Evolutionary conservation across 2,888 invertebrate genomes (phyloP), one percentile per base, ranked within the genome.

Genomic region (Monoplex corrugatus): DNA sequence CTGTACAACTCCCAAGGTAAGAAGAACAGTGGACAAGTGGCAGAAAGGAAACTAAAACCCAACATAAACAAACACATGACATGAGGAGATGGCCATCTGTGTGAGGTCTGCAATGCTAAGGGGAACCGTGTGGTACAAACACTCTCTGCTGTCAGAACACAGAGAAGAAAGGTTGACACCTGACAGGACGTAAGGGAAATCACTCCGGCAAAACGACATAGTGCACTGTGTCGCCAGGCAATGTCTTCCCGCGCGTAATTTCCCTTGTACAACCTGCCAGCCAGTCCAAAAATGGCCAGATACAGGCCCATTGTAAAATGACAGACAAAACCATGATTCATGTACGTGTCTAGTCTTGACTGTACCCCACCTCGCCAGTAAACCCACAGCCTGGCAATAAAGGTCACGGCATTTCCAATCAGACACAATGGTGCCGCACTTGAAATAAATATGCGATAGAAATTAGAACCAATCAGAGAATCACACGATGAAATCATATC

Each of bases 401-500:
- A n/a, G n/a, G n/a, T 63, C 16, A 16, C 63, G 28, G 63, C 16
- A 23, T 63, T 63, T 19, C 63, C 63, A 19, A 63, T 16, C 63
- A 63, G 16, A 16, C 16, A 63, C 63, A 63, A 63, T 16, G 28
- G 16, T 23, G 63, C 16, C 16, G 28, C 16, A 23, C 16, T 38
- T 19, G 43, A 28, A 23, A 80, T 38, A 2, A 23, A 80, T 23
- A 80, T 43, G 13, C n/a, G n/a, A n/a, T n/a, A n/a, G 8, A 80
- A 32, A 32, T 44, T 8, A 28, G 83, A 83, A 83, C 35, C 44
- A 32, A 83, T 8, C 83, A 83, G 16, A n/a, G 43, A 28, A 44
- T 43, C 16, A 13, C 83, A 83, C 83, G 83, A 83, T 10, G 83
- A 83, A 83, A 83, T 19, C 19, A n/a, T 28, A 32, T 83, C 44